phyloP scores from a whole-genome alignment of 2,888 invertebrate genomes.

The Drosophila anomelani region DNA sequence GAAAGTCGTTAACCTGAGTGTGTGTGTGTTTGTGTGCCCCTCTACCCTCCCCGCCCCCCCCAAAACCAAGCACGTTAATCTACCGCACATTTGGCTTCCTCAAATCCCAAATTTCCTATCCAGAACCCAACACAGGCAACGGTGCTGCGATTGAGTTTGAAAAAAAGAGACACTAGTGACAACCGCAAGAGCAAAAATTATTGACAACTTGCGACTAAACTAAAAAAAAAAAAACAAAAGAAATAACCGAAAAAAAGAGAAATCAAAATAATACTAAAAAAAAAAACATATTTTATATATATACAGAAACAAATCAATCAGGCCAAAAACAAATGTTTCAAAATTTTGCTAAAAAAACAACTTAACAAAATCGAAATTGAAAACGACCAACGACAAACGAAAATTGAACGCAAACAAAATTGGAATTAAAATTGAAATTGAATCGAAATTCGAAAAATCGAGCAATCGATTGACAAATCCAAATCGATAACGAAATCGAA shows the following conservation, averaged over 20 bases:
- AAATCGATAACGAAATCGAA: constrained; percentile 30
- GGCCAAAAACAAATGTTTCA: constrained; percentile 85
- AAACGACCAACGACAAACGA: constrained; percentile 36
- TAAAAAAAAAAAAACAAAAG: constrained; percentile 54
- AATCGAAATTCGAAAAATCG: constrained; percentile 17
- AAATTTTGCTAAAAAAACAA: constrained; percentile 74
- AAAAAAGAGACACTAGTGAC: constrained; percentile 85
- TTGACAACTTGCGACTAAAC: constrained; percentile 54
- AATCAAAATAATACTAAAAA: constrained; percentile 60
- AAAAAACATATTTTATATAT: constrained; percentile 66
- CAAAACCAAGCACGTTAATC: constrained; percentile 34
- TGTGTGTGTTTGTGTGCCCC: too few species aligned
- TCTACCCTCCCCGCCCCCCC: background rate
- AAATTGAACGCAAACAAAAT: constrained; percentile 43
- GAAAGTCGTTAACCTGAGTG: constrained; percentile 14
- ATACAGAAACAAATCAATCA: constrained; percentile 83
- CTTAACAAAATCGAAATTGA: constrained; percentile 28
- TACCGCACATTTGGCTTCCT: constrained; percentile 33
- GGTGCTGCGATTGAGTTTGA: constrained; percentile 81
- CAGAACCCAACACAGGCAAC: constrained; percentile 61
- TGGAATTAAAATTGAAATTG: constrained; percentile 40
- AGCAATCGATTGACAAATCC: constrained; percentile 21
- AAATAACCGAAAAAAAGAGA: constrained; percentile 43
- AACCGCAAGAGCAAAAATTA: constrained; percentile 65
- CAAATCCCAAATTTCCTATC: constrained; percentile 4